phyloP scores from a whole-genome alignment of 2,797 vertebrate species.

The Gymnoscopelus microlampas region DNA sequence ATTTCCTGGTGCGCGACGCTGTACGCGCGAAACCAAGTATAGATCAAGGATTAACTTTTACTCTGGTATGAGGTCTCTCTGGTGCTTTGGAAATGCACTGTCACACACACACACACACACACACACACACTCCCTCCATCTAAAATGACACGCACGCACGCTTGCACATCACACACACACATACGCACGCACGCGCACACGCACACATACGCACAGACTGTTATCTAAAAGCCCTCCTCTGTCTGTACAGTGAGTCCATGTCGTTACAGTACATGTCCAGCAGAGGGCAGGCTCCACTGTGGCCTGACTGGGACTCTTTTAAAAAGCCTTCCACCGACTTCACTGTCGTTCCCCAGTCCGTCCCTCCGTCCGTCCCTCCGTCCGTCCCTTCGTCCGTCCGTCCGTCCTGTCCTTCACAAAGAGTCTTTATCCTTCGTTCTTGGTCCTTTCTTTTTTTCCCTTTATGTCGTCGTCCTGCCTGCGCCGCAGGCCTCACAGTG shows the following conservation, averaged over 20 bases:
- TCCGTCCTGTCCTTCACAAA: constrained; percentile 44
- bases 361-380: too few species aligned
- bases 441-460: constrained; percentile 38
- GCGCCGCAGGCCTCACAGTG: constrained; percentile 85
- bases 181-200: constrained; percentile 35
- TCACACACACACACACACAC: too few species aligned
- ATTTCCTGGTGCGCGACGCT: too few species aligned
- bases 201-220: constrained; percentile 62
- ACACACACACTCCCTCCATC: constrained; percentile 17
- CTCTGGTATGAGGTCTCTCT: constrained; percentile 44
- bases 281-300: constrained; percentile 72
- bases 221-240: constrained; percentile 69
- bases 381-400: constrained; percentile 40
- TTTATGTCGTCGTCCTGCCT: constrained; percentile 38
- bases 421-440: constrained; percentile 45
- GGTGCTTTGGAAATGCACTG: constrained; percentile 22
- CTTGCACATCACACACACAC: constrained; percentile 16
- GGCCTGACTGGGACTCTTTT: constrained; percentile 46
- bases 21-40: too few species aligned
- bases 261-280: constrained; percentile 75
- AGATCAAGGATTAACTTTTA: background rate
- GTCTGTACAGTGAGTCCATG: constrained; percentile 68
- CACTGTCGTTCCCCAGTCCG: constrained; percentile 19
- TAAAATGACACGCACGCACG: constrained; percentile 32
- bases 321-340: constrained; percentile 33